Conservation (phyloP, 2,113 vertebrate species). For the Plestiodon gilberti region DNA sequence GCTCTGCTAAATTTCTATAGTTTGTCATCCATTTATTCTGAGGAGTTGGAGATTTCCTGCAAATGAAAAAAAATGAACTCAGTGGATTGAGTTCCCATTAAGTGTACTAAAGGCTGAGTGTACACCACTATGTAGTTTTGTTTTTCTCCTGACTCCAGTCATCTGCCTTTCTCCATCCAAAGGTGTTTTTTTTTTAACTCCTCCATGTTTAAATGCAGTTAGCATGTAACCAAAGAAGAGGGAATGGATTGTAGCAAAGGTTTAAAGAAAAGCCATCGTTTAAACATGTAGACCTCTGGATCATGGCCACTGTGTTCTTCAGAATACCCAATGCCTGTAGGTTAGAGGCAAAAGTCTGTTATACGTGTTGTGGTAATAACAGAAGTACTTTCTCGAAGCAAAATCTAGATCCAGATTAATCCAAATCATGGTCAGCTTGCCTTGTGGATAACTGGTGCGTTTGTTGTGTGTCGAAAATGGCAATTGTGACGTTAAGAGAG, state of each 20-base stretch:
- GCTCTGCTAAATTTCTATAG: background rate
- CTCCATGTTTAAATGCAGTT: background rate
- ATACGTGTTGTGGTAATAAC: background rate
- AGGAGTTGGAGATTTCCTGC: background rate
- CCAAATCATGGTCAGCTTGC: background rate
- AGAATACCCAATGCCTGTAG: background rate
- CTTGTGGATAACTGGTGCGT: background rate
- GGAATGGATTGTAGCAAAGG: background rate
- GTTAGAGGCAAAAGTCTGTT: background rate
- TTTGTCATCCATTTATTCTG: rapidly evolving
- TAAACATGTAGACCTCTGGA: background rate
- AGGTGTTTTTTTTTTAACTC: background rate
- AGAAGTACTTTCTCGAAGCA: background rate
- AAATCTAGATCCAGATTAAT: background rate
- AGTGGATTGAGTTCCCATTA: background rate
- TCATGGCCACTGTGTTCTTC: background rate
- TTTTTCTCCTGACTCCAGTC: background rate
- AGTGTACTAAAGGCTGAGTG: too few relatives aligned
- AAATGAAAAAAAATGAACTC: background rate
- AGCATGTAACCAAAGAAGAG: background rate
- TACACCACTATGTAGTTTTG: background rate
- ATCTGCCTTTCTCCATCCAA: background rate
- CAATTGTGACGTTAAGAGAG: too few relatives aligned
- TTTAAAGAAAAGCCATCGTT: background rate
- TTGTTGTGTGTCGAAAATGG: background rate